Percentiles rank a stretch among this genome's conserved stretches.
Evolutionary conservation across 2,888 invertebrate genomes (phyloP).

Genomic region (Conchocele bisecta): DNA sequence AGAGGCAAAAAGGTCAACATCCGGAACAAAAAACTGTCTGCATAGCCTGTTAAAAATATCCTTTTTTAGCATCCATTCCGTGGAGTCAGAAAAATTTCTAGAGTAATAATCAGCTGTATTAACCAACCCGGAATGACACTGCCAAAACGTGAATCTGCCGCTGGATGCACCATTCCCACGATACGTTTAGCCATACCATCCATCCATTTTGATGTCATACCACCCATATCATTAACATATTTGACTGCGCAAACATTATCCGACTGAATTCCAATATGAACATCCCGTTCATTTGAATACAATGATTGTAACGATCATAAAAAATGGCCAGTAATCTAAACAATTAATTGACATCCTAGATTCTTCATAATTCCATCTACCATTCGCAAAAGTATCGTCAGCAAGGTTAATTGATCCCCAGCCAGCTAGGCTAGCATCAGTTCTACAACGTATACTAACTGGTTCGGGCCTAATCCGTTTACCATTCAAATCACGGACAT

Average conservation of each 20-base stretch:
- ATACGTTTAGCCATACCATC: constrained; percentile 15
- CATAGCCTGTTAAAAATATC: constrained; percentile 26
- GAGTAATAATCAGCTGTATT: constrained; percentile 25
- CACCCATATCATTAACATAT: constrained; percentile 32
- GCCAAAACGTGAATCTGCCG: constrained; percentile 28
- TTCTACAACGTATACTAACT: background rate
- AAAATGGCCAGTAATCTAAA: constrained; percentile 18
- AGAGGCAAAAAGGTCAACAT: constrained; percentile 51
- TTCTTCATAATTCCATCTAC: constrained; percentile 28
- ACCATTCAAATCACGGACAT: constrained; percentile 34
- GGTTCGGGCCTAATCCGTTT: constrained; percentile 14
- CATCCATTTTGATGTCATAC: constrained; percentile 19
- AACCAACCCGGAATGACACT: constrained; percentile 2
- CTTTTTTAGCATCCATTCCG: constrained; percentile 49
- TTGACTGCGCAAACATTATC: constrained; percentile 19
- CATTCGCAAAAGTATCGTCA: constrained; percentile 1
- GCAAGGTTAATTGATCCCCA: constrained; percentile 1
- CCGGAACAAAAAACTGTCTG: constrained; percentile 34
- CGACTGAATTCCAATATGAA: constrained; percentile 20
- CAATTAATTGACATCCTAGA: constrained; percentile 16
- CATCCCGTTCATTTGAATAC: background rate
- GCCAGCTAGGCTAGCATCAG: constrained; percentile 30
- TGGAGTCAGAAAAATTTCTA: constrained; percentile 40
- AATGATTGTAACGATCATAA: constrained; percentile 9
- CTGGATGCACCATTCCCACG: constrained; percentile 29